Percentiles rank a stretch among this genome's conserved stretches.
These are phyloP conservation scores for Elysia crispata DNA, from an alignment of 2,888 invertebrate species.

Conservation along the genomic window DNA sequence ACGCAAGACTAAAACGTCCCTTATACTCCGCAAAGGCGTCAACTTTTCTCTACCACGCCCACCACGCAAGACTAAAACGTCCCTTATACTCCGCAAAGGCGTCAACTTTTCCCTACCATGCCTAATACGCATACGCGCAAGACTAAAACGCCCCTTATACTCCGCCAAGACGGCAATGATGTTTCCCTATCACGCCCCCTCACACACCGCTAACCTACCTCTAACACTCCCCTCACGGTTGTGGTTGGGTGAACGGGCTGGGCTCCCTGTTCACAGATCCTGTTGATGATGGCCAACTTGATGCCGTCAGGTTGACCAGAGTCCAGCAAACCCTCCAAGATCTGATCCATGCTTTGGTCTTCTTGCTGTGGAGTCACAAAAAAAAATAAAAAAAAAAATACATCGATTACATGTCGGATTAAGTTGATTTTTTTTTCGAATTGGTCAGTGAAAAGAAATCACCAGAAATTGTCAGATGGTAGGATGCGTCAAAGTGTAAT, in stretches of 20 bases:
- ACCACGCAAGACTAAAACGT: neutral
- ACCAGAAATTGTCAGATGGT: no score
- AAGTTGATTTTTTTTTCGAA: no score
- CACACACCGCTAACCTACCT: constrained; percentile 19
- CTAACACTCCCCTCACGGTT: constrained; percentile 38
- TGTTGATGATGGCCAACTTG: constrained; percentile 12
- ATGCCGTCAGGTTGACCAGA: constrained; percentile 33
- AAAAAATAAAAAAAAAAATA: neutral
- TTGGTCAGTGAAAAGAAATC: no score
- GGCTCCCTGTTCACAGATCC: constrained; percentile 40
- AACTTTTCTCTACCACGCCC: no score
- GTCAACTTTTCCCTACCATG: constrained; percentile 5
- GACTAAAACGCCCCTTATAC: no score
- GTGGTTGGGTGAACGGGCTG: constrained; percentile 2
- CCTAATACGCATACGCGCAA: constrained; percentile 22
- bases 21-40: no score
- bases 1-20: no score
- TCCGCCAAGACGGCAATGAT: neutral
- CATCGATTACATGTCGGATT: neutral
- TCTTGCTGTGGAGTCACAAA: constrained; percentile 49
- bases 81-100: neutral
- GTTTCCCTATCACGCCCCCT: constrained; percentile 5
- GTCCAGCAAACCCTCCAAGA: constrained; percentile 64
- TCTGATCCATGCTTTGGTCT: constrained; percentile 64
- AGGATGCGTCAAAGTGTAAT: no score